Conservation (phyloP, 2,888 invertebrate genomes). For the Rosalia funebris region DNA sequence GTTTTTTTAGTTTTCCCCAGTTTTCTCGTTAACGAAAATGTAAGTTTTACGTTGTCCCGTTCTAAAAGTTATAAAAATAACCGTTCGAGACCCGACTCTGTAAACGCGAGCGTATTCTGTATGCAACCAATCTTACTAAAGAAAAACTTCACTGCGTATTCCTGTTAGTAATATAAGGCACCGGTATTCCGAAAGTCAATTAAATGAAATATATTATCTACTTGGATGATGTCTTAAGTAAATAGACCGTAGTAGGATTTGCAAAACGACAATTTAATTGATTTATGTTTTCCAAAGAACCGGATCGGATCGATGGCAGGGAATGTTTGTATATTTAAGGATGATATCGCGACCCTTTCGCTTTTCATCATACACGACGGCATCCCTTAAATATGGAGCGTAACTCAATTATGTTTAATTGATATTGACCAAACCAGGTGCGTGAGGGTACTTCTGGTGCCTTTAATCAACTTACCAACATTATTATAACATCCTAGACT, state of each 20-base stretch:
- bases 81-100: too few species aligned
- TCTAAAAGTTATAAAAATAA: too few species aligned
- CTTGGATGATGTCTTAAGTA: slow-evolving; percentile 51
- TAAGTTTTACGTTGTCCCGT: too few species aligned
- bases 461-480: slow-evolving; percentile 27
- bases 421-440: slow-evolving; percentile 44
- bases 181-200: slow-evolving; percentile 38
- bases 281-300: slow-evolving; percentile 32
- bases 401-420: slow-evolving; percentile 40
- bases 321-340: slow-evolving; percentile 34
- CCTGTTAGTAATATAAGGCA: slow-evolving; percentile 18
- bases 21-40: too few species aligned
- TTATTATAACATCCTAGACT: background rate
- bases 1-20: too few species aligned
- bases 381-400: slow-evolving; percentile 34
- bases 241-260: slow-evolving; percentile 48
- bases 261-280: slow-evolving; percentile 34
- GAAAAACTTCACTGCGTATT: slow-evolving; percentile 10
- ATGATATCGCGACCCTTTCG: slow-evolving; percentile 33
- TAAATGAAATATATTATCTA: slow-evolving; percentile 50
- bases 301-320: slow-evolving; percentile 29
- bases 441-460: slow-evolving; percentile 35
- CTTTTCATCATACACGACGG: slow-evolving; percentile 23
- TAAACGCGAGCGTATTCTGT: background rate
- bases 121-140: slow-evolving; percentile 18